Evolutionary conservation across 2,113 vertebrate species (phyloP), one percentile per base, ranked within the genome.

Genomic region (Paramisgurnus dabryanus): DNA sequence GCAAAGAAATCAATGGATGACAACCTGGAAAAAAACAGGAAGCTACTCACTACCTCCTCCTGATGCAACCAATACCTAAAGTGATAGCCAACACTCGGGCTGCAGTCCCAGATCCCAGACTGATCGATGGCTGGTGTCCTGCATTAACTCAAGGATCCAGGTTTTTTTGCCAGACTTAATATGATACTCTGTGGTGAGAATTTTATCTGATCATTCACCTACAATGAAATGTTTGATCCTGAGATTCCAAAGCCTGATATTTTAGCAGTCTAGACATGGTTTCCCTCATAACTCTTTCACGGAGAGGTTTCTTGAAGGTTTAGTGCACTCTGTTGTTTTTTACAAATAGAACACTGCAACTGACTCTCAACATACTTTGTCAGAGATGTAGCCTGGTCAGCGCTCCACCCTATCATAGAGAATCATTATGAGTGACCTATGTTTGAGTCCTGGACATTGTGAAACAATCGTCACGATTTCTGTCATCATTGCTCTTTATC

Each of bases 1-100:
- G 27, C 57, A 73, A 49, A 80, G 57, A 85, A 85, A 82, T 85
- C 80, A 49, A 85, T 85, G 77, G 65, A 85, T 69, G 49, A 66
- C 81, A 80, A 82, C 67, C 80, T 82, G 72, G 73, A 58, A 80
- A 27, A 82, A 80, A 77, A 80, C 70, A 82, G 76, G 40, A 78
- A 50, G 77, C 73, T 39, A 71, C 78, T 76, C 49, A 67, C 76
- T 58, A 49, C 49, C 71, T 66, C 58, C 43, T 76, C 34, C 63
- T 67, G 55, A 69, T 79, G 78, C 63, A 83, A 80, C 71, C 67
- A 71, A 85, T 85, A 84, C 76, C 80, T 79, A 75, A 78, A 79
- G 83, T 70, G 72, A 70, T 57, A 83, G 82, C 55, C 45, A 49
- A 49, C 47, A 39, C 67, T 71, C 67, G 61, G 80, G 81, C 64